A percentile compares a stretch with the other conserved stretches of the same genome.
Evolutionary conservation across 2,797 vertebrate genomes (phyloP).

Genomic region (Balearica regulorum): DNA sequence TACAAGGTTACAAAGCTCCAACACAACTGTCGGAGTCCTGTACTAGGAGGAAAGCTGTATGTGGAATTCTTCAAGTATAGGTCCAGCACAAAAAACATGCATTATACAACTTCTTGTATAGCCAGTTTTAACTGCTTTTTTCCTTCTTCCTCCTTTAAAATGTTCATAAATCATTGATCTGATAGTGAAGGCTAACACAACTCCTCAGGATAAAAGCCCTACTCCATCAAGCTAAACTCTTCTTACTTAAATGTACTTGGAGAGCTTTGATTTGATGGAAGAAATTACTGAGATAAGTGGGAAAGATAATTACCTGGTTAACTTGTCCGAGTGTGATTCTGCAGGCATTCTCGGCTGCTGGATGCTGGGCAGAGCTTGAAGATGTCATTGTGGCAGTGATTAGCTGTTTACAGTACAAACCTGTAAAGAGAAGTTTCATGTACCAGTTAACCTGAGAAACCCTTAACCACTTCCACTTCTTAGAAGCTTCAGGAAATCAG

Average conservation of each 20-base stretch:
- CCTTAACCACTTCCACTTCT: background rate
- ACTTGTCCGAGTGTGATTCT: slow-evolving; percentile 80
- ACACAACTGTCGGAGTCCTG: background rate
- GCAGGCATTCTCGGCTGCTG: slow-evolving; percentile 78
- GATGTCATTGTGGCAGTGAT: slow-evolving; percentile 80
- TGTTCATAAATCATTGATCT: background rate
- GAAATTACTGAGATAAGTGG: background rate
- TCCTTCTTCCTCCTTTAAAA: background rate
- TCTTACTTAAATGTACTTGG: background rate
- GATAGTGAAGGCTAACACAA: background rate
- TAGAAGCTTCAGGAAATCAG: background rate
- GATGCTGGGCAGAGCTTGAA: slow-evolving; percentile 74
- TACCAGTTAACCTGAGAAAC: background rate
- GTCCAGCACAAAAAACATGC: background rate
- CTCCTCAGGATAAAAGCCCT: background rate
- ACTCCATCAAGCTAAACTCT: background rate
- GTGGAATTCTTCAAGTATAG: background rate
- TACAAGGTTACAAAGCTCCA: background rate
- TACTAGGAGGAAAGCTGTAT: background rate
- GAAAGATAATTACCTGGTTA: slow-evolving; percentile 78
- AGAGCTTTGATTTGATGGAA: background rate
- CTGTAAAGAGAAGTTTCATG: background rate
- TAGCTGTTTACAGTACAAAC: slow-evolving; percentile 49
- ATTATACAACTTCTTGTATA: too few species aligned
- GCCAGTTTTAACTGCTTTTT: background rate